Conservation (phyloP, 2,797 vertebrate species). For the Corythornis leucogaster region DNA sequence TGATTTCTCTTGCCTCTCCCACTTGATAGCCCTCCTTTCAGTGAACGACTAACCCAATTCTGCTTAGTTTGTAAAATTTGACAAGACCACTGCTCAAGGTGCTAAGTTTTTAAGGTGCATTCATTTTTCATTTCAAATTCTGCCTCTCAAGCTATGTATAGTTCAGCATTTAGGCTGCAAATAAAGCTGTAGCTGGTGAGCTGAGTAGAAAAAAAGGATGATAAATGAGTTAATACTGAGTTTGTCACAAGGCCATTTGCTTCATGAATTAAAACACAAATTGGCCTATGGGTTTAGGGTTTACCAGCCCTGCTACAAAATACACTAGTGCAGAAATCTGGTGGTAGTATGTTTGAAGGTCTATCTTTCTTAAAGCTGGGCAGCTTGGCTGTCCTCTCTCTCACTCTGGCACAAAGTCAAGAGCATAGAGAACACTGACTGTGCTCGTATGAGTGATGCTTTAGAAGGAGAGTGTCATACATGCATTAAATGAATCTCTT, state of each 20-base stretch:
- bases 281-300: slow-evolving; percentile 23
- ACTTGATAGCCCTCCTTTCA: not conserved
- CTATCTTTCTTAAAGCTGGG: slow-evolving; percentile 22
- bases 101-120: not conserved
- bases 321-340: not conserved
- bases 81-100: slow-evolving; percentile 13
- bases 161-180: slow-evolving; percentile 3
- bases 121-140: slow-evolving; percentile 59
- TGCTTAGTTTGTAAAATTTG: slow-evolving; percentile 39
- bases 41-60: slow-evolving; percentile 2
- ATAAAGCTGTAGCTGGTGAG: slow-evolving; percentile 44
- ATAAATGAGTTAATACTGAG: slow-evolving; percentile 62
- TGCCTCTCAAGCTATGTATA: slow-evolving; percentile 32
- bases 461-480: not conserved
- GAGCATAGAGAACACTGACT: not conserved
- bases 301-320: slow-evolving; percentile 26
- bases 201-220: slow-evolving; percentile 22
- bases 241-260: slow-evolving; percentile 54
- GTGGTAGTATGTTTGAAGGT: not conserved
- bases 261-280: slow-evolving; percentile 61
- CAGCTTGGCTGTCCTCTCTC: slow-evolving; percentile 25
- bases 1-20: not conserved
- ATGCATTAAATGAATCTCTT: slow-evolving; percentile 35
- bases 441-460: not conserved
- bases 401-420: slow-evolving; percentile 36